A percentile compares a stretch with the other conserved stretches of the same genome.
phyloP scores from a whole-genome alignment of 2,888 invertebrate species.

The Melipona bicolor region DNA sequence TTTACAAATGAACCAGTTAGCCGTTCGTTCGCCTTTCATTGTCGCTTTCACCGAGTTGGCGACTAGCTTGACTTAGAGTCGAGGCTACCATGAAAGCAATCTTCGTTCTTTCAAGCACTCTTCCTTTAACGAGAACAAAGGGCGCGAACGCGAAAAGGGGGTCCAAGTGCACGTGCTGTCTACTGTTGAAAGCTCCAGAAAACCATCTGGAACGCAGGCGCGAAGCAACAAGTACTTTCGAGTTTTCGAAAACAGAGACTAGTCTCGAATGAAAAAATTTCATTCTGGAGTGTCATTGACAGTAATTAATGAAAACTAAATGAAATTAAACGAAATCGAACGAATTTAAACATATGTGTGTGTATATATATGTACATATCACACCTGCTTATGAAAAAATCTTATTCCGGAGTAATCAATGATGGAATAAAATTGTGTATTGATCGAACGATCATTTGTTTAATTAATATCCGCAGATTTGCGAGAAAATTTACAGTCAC shows the following conservation, averaged over 20 bases:
- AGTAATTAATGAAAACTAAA: not conserved
- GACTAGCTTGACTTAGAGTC: constrained; percentile 14
- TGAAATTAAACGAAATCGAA: not conserved
- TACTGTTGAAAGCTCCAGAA: not conserved
- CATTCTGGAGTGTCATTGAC: not conserved
- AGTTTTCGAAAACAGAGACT: not conserved
- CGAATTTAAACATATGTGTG: too few relatives aligned
- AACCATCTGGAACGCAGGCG: not conserved
- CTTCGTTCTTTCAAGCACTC: not conserved
- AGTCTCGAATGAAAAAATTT: not conserved
- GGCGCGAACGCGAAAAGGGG: not conserved
- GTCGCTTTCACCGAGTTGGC: constrained; percentile 61
- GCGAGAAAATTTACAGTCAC: not conserved
- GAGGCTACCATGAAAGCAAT: constrained; percentile 18
- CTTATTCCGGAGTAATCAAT: not conserved
- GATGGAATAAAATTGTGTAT: not conserved
- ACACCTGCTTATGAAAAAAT: not conserved
- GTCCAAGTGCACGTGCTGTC: not conserved
- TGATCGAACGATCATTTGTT: too few relatives aligned
- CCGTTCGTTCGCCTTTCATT: constrained; percentile 62
- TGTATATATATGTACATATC: too few relatives aligned
- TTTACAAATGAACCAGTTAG: constrained; percentile 53
- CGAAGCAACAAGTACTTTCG: not conserved
- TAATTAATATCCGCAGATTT: not conserved
- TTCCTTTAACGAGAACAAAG: not conserved